phyloP scores from a whole-genome alignment of 2,888 invertebrate genomes.

The Drosophila recens region DNA sequence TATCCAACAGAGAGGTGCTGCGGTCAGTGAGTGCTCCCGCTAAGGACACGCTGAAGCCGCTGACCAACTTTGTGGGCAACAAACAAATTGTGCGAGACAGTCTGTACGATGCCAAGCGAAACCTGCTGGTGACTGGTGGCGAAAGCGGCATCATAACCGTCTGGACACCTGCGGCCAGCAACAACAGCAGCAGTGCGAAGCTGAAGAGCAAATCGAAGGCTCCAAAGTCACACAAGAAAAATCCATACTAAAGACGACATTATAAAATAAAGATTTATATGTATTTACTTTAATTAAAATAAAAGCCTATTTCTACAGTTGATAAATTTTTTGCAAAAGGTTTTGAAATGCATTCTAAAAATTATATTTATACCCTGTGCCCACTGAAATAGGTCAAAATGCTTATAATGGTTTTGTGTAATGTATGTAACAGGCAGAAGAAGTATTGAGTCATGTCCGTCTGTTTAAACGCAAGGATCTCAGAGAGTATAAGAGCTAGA shows the following conservation, averaged over 20 bases:
- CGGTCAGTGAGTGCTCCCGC: slow-evolving; percentile 86
- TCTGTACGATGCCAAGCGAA: slow-evolving; percentile 88
- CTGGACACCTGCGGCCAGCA: slow-evolving; percentile 86
- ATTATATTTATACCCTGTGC: too few species aligned
- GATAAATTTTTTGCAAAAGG: background rate
- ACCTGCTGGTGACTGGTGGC: slow-evolving; percentile 89
- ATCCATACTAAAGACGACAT: slow-evolving; percentile 63
- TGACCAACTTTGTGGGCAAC: slow-evolving; percentile 87
- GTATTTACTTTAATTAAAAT: slow-evolving; percentile 1
- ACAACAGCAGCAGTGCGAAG: slow-evolving; percentile 25
- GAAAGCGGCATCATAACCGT: slow-evolving; percentile 89
- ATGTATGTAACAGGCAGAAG: too few species aligned
- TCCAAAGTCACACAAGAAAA: slow-evolving; percentile 55
- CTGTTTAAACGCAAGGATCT: too few species aligned
- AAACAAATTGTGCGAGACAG: slow-evolving; percentile 90
- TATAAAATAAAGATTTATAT: slow-evolving; percentile 13
- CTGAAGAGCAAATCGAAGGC: slow-evolving; percentile 59
- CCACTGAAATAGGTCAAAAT: too few species aligned
- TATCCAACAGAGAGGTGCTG: slow-evolving; percentile 83
- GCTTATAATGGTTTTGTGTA: too few species aligned
- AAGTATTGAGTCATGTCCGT: too few species aligned
- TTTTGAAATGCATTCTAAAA: too few species aligned
- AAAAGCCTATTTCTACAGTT: background rate
- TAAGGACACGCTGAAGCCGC: slow-evolving; percentile 86
- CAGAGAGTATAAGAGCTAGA: too few species aligned